Evolutionary conservation across 2,113 vertebrate species (phyloP).

Genomic region (Pithys albifrons): DNA sequence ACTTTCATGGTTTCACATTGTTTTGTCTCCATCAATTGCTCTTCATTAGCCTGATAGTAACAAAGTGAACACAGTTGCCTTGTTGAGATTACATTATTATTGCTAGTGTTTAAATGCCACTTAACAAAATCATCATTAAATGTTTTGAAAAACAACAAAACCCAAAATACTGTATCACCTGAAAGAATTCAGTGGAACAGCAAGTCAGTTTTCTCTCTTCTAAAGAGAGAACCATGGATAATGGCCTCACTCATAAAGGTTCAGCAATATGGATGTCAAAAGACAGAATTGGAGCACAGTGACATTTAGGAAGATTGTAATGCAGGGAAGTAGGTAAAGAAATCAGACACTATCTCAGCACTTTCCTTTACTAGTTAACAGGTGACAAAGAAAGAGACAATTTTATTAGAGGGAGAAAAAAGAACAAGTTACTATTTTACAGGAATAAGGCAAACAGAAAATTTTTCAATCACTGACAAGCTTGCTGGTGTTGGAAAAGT

Average conservation of each 20-base stretch:
- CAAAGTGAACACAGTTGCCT: background rate
- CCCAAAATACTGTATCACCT: background rate
- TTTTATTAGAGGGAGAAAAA: background rate
- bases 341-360: background rate
- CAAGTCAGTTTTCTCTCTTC: background rate
- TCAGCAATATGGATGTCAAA: background rate
- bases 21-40: background rate
- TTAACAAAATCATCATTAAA: background rate
- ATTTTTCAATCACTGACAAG: accelerated
- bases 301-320: background rate
- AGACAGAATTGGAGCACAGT: background rate
- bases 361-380: background rate
- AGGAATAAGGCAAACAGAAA: background rate
- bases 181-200: background rate
- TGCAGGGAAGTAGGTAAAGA: background rate
- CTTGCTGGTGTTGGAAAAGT: background rate
- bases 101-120: background rate
- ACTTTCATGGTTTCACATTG: background rate
- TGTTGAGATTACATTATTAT: background rate
- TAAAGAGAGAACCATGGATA: background rate
- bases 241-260: background rate
- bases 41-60: background rate
- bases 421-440: background rate
- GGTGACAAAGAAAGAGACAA: background rate
- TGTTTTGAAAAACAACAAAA: background rate